Conservation (phyloP, 2,888 invertebrate genomes). For the Teleogryllus oceanicus region DNA sequence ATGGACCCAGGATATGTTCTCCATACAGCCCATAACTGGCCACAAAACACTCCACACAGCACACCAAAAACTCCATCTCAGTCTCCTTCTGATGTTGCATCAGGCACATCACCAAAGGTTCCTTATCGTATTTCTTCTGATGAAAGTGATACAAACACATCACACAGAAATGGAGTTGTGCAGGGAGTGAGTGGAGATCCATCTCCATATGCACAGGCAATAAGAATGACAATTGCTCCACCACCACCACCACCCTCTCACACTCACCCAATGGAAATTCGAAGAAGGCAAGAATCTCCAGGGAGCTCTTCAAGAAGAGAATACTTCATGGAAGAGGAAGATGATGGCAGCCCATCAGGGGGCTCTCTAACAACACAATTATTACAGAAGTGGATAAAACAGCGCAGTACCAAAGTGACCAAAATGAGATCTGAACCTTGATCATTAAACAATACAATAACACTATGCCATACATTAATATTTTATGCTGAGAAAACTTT, state of each 20-base stretch:
- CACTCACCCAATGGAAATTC: not conserved
- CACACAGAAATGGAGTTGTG: not conserved
- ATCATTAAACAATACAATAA: not conserved
- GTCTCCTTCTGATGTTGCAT: constrained; percentile 46
- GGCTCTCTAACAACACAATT: constrained; percentile 36
- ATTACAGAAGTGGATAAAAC: constrained; percentile 36
- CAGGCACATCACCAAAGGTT: constrained; percentile 39
- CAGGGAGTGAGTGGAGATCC: not conserved
- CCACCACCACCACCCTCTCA: constrained; percentile 26
- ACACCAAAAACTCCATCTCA: constrained; percentile 57
- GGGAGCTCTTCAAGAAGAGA: not conserved
- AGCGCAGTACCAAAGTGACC: constrained; percentile 31
- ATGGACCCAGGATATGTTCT: constrained; percentile 66
- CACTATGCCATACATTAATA: too few species aligned
- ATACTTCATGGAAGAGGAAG: constrained; percentile 23
- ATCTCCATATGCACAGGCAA: not conserved
- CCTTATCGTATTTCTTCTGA: constrained; percentile 25
- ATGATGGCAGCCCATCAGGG: constrained; percentile 29
- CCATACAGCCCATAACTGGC: constrained; percentile 68
- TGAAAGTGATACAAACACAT: constrained; percentile 19
- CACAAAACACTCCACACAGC: constrained; percentile 42
- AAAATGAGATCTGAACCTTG: constrained; percentile 34
- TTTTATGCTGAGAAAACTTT: too few species aligned
- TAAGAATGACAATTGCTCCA: constrained; percentile 3
- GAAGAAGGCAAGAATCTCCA: not conserved